Base-by-base conservation (phyloP, 2,113 vertebrate species). In the Corapipo altera region DNA sequence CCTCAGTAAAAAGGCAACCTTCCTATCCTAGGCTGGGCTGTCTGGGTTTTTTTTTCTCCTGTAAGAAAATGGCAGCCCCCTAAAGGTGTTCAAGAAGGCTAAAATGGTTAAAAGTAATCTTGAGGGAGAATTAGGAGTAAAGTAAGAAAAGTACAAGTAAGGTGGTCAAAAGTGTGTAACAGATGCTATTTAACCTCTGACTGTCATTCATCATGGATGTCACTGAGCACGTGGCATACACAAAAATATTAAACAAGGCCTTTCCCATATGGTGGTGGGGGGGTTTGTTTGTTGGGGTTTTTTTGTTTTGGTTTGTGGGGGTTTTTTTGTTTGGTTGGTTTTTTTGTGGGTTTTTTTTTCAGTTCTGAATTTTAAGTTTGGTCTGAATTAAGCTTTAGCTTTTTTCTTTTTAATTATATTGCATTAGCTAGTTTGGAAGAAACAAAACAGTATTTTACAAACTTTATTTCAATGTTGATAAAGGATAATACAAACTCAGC, bases 391-490 rank as follows among this genome's bases (percentile, higher is more conserved):
- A 85, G 44, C n/a, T 71, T 94, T 51, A 24, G 12, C 6, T 33
- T 43, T 37, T 58, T 65, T 32, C 54, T 39, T 59, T 3, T 2
- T 1, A 72, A 85, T 69, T 76, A 48, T 61, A 52, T 66, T 44
- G 61, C n/a, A 57, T 84, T 92, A 75, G 75, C 43, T 78, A 78
- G 28, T 39, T 86, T 88, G 84, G 55, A 94, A 54, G 35, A 61
- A 92, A 94, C 55, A 88, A 96, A 94, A 62, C 55, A 77, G 3
- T 70, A 73, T 85, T 93, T 95, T 72, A 80, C 85, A 91, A 88
- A 88, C 77, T 93, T 86, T 71, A 89, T 91, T 96, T 90, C 89
- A 92, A 6, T 78, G 89, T 95, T 96, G 94, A 96, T 87, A 94
- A 92, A 85, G 64, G 59, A 72, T 64, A 93, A 87, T 54, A 69